Base-by-base conservation (phyloP, 2,888 invertebrate genomes). In the Galerucella pusilla region DNA sequence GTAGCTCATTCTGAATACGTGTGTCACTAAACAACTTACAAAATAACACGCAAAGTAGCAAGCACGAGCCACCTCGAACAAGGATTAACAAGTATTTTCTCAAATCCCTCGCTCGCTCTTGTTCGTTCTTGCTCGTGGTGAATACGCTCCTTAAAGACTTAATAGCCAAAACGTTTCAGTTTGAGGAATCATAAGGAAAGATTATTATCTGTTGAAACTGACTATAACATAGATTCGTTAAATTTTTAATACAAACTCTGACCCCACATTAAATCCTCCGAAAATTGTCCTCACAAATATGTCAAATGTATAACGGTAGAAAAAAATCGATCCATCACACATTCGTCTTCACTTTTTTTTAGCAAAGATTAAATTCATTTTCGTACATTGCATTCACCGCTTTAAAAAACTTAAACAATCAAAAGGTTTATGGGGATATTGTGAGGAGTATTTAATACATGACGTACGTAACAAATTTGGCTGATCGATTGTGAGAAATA, bases 361-460 rank as follows among this genome's bases (percentile, higher is more conserved):
- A 49, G 65, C 82, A 82, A 83, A 84, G 82, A 82, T 83, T 83
- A 84, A 82, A 82, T 83, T 66, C 69, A 75, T 75, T 73, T 71
- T 73, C 42, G 65, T 72, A 72, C 66, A 69, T 42, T 82, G 78
- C 80, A 80, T 81, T 84, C 82, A 83, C 81, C 81, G 80, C 81
- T 84, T 84, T 83, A 85, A 85, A 85, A 84, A 84, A 82, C 83
- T 84, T 81, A 84, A 83, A 78, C 80, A 82, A 82, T 85, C 82
- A 83, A 84, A 84, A 85, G 85, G 84, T 86, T 86, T 86, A 86
- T 86, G 86, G 84, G 80, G 82, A 81, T 79, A 86, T 86, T 86
- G 85, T 86, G 78, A 79, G 75, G 76, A 71, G 68, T 80, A 83
- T 84, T 85, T 83, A 83, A 73, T 68, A 49, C 71, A 63, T 85